Evolutionary conservation across 1,140 invertebrate genomes (phyloP).

Genomic region (Lanistes nyassanus): DNA sequence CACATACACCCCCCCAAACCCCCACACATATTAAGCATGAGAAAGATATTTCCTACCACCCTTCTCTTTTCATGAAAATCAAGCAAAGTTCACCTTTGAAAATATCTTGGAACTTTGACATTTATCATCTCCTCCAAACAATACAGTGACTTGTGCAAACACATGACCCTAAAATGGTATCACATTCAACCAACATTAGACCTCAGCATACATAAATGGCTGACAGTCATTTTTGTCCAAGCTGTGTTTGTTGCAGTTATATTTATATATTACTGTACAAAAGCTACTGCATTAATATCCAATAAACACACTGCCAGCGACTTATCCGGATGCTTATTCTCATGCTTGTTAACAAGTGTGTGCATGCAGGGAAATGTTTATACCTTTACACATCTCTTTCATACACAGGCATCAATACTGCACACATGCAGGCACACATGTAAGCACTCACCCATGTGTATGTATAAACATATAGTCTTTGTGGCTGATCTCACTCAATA

Average conservation of each 20-base stretch:
- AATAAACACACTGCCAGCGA: not conserved
- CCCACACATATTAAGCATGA: not conserved
- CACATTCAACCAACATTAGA: not conserved
- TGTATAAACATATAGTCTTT: not conserved
- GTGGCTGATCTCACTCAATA: no score
- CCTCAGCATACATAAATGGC: not conserved
- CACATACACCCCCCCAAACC: not conserved
- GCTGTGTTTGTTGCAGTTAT: not conserved
- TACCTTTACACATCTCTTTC: not conserved
- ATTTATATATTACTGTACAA: constrained; percentile 5
- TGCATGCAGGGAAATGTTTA: not conserved
- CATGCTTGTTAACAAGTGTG: not conserved
- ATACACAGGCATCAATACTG: not conserved
- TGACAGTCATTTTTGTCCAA: not conserved
- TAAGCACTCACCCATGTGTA: not conserved
- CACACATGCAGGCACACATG: not conserved
- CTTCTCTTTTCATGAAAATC: not conserved
- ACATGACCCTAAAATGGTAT: not conserved
- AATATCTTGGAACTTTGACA: not conserved
- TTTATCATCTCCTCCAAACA: not conserved
- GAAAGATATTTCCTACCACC: not conserved
- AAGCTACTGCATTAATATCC: not conserved
- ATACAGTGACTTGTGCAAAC: not conserved
- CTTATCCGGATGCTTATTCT: not conserved
- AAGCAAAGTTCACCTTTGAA: not conserved